These are phyloP conservation scores for Motacilla tschutschensis DNA, from an alignment of 2,113 vertebrate genomes.

Conservation along the genomic window DNA sequence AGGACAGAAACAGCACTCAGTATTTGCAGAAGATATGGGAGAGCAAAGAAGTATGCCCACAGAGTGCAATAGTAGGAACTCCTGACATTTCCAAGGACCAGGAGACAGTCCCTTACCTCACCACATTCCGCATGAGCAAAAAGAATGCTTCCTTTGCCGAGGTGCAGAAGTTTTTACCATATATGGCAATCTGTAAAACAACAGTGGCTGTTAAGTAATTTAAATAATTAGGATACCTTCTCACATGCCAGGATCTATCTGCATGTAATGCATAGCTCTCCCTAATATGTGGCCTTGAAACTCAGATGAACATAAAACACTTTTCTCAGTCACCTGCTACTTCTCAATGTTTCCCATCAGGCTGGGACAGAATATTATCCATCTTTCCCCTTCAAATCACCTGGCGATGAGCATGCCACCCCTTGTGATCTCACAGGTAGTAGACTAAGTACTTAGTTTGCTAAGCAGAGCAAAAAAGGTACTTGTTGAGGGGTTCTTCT, in stretches of 20 bases:
- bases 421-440: not conserved
- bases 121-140: conserved; percentile 91
- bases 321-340: not conserved
- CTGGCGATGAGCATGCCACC: not conserved
- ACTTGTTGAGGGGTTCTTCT: not conserved
- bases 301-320: not conserved
- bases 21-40: not conserved
- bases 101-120: conserved; percentile 78
- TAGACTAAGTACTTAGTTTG: not conserved
- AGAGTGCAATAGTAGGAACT: not conserved
- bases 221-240: not conserved
- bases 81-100: not conserved
- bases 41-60: not conserved
- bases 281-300: not conserved
- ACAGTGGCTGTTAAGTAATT: not conserved
- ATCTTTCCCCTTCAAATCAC: not conserved
- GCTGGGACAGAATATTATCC: not conserved
- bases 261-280: not conserved
- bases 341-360: not conserved
- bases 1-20: not conserved
- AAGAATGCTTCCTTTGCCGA: conserved; percentile 92
- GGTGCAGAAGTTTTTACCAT: conserved; percentile 92
- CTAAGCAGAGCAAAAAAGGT: not conserved
- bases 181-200: conserved; percentile 88
- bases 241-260: not conserved